Evolutionary conservation across 2,797 vertebrate species (phyloP), one percentile per base, ranked within the genome.

Genomic region (Pteropus rufus): DNA sequence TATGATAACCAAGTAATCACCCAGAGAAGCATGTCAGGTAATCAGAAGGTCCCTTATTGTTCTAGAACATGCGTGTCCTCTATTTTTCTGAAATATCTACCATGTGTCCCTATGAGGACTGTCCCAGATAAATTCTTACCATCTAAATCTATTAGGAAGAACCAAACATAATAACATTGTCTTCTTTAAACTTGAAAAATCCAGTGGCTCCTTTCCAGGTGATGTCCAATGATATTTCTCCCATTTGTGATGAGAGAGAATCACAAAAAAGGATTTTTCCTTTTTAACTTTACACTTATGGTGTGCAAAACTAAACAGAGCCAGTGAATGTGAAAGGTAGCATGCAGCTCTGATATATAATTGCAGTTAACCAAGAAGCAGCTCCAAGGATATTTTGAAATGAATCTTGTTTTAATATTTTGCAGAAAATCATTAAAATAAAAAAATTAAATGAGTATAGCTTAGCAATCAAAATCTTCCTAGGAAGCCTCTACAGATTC

Each of bases 401-500:
- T 65, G 60, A 88, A 60, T 67, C 41, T 76, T 76, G 39, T 65
- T 94, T 92, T 87, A 95, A 84, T 67, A 76, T 77, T 83, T 93
- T 87, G 83, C 12, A 84, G 75, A 91, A 89, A 83, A 92, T 80
- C n/a, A 87, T 89, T 94, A 86, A 93, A 93, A 94, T 96, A 83
- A 87, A 87, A 96, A 89, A 62, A 36, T 36, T 67, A 67, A 36
- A 80, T 56, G 34, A 87, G 5, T 89, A 31, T 49, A 69, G 56
- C 56, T 94, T 75, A 97, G 49, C 83, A 94, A 96, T 95, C 84
- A 95, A 64, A 93, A 70, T 96, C 58, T 60, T 96, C 87, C 75
- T 69, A 54, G 16, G 80, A 93, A 95, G 70, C 26, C 14, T 80
- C 89, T 90, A 62, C 52, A 91, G 79, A 96, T 80, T 94, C 89